These are phyloP conservation scores for Ceuthmochares aereus DNA, from an alignment of 2,113 vertebrate genomes.

Conservation along the genomic window DNA sequence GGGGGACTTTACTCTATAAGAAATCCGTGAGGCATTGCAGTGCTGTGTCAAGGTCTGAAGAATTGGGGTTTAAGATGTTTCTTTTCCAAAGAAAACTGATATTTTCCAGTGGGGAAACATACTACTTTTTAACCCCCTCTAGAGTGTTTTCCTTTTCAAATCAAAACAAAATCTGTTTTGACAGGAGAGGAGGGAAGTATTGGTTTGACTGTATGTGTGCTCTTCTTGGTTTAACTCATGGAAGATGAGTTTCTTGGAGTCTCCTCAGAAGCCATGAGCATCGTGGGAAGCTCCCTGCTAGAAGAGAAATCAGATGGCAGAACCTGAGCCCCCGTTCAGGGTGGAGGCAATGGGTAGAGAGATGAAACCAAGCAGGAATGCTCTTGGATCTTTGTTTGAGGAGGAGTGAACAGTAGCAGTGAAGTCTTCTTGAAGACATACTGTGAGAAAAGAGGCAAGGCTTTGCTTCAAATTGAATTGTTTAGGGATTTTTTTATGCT, in stretches of 20 bases:
- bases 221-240: background rate
- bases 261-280: background rate
- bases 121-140: background rate
- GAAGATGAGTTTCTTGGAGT: background rate
- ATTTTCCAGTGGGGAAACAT: background rate
- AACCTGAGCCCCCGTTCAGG: accelerated
- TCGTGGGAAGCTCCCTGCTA: background rate
- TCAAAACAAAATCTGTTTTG: slow-evolving; percentile 38
- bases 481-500: background rate
- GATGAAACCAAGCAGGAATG: accelerated
- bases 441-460: background rate
- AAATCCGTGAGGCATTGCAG: background rate
- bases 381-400: background rate
- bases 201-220: background rate
- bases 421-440: background rate
- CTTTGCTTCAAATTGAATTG: background rate
- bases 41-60: accelerated
- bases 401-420: background rate
- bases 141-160: slow-evolving; percentile 19
- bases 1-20: accelerated
- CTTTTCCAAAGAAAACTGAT: background rate
- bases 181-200: background rate
- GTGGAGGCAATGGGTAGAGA: background rate
- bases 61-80: background rate
- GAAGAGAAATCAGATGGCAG: background rate